Evolutionary conservation across 37 sponge, comb jelly and placozoan genomes (phyloP), one percentile per base, ranked within the genome.

Genomic region (Hormiphora californensis): DNA sequence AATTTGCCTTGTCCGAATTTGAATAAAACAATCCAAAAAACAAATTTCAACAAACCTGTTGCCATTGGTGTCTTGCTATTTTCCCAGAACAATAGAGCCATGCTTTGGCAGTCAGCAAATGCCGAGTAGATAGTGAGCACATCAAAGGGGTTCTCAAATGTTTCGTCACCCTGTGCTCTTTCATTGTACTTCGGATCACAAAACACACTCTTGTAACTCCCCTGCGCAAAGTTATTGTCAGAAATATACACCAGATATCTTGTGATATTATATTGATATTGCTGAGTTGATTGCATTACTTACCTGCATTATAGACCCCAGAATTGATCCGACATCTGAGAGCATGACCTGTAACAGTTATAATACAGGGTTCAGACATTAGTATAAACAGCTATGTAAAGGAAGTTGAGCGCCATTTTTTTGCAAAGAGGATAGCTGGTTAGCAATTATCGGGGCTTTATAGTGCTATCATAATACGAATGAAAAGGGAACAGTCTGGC

Each of bases 121-220:
- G 46, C 40, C 15, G 81, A 73, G 46, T 73, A 73, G 35, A 73
- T 73, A 0, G 81, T 73, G 46, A 73, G 40, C 44, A 73, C 36
- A 73, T 73, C 81, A 19, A 73, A 73, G 1, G 81, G 81, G 25
- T 73, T 73, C 81, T 73, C 81, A 41, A 73, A 73, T 32, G 81
- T 73, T 28, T 73, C 81, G 46, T 73, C 38, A 17, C 81, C 81
- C 81, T 73, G 81, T 23, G 81, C 81, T 40, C 32, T 43, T 21
- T 73, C 81, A 46, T 73, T 73, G 81, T 73, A 73, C 25, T 73
- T 73, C 1, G 81, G 81, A 28, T 73, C 81, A 73, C 81, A 73
- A 15, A 73, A 40, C n/a, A 73, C 25, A 21, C 81, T 73, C 38
- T 36, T 39, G 81, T 36, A 73, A 0, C 46, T 43, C n/a, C 81